Percentiles rank a stretch among this genome's conserved stretches.
phyloP scores from a whole-genome alignment of 2,888 invertebrate genomes.

The Idaea aversata region DNA sequence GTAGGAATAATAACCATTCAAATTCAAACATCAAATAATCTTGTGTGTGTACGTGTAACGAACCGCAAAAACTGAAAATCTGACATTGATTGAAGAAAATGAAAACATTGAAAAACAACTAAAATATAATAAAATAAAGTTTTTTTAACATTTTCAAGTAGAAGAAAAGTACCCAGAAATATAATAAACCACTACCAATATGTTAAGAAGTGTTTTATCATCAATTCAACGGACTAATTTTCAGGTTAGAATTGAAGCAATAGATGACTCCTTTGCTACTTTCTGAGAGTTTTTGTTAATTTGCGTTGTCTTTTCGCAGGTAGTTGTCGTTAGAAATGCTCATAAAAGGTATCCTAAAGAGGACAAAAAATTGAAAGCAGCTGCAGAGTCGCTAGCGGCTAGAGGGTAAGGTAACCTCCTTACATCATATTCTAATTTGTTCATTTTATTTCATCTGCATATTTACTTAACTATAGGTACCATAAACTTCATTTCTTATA shows the following conservation, averaged over 20 bases:
- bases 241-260: slow-evolving; percentile 52
- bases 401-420: slow-evolving; percentile 80
- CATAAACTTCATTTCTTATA: neutral
- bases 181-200: slow-evolving; percentile 19
- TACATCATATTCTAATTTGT: neutral
- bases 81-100: neutral
- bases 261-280: neutral
- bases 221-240: slow-evolving; percentile 45
- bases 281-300: neutral
- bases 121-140: neutral
- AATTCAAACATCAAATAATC: no score
- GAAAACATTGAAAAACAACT: neutral
- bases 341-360: slow-evolving; percentile 63
- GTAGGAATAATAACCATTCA: no score
- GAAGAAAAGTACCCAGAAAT: neutral
- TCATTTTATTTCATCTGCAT: neutral
- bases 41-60: no score
- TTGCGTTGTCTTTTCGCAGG: slow-evolving; percentile 36
- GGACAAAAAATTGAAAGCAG: slow-evolving; percentile 73
- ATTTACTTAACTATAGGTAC: no score
- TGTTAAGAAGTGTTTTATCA: slow-evolving; percentile 49
- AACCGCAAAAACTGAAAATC: no score
- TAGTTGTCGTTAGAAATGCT: slow-evolving; percentile 48
- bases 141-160: neutral
- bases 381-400: slow-evolving; percentile 83